Percentiles rank a stretch among this genome's conserved stretches.
These are phyloP conservation scores for Xestia xanthographa DNA, from an alignment of 2,888 invertebrate species.

Conservation along the genomic window DNA sequence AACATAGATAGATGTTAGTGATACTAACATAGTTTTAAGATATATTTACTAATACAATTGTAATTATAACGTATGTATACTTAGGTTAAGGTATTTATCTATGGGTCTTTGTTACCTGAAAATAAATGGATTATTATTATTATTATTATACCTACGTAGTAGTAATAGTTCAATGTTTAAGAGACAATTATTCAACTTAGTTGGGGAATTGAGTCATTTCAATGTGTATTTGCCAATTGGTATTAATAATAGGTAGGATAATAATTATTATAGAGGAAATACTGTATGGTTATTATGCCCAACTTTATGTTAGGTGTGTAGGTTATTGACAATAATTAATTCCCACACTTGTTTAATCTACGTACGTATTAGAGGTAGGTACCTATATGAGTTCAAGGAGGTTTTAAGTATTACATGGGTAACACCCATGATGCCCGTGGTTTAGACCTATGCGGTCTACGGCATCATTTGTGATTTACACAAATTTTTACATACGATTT, in stretches of 20 bases:
- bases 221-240: not conserved
- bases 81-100: too few species aligned
- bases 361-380: too few species aligned
- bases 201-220: constrained; percentile 4
- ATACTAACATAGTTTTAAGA: too few species aligned
- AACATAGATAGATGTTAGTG: too few species aligned
- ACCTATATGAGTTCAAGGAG: too few species aligned
- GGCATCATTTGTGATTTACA: not conserved
- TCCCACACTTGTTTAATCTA: not conserved
- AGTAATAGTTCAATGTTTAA: too few species aligned
- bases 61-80: too few species aligned
- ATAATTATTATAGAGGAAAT: constrained; percentile 13
- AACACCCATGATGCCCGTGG: not conserved
- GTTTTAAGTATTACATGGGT: not conserved
- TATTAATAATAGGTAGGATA: constrained; percentile 13
- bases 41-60: too few species aligned
- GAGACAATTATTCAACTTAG: not conserved
- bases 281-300: not conserved
- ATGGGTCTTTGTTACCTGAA: too few species aligned
- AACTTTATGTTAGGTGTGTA: not conserved
- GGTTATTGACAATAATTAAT: constrained; percentile 5
- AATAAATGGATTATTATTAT: too few species aligned
- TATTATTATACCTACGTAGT: too few species aligned
- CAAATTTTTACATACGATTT: not conserved
- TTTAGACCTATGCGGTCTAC: not conserved